phyloP scores from a whole-genome alignment of 2,888 invertebrate genomes.

The Orthosia incerta region DNA sequence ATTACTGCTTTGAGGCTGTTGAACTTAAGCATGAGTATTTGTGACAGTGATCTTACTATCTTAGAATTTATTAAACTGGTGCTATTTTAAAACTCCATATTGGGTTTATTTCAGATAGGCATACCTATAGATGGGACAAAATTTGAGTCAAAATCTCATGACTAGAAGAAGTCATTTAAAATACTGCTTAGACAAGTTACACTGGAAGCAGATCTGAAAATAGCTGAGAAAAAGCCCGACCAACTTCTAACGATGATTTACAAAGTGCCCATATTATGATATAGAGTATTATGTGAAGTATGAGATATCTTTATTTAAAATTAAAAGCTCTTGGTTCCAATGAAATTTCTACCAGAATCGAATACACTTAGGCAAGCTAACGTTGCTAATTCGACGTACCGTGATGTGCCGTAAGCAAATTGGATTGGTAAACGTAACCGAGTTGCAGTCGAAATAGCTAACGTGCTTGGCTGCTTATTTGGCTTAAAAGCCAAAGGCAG shows the following conservation, averaged over 20 bases:
- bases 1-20: constrained; percentile 71
- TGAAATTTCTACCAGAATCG: constrained; percentile 5
- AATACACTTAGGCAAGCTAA: constrained; percentile 4
- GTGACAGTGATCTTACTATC: constrained; percentile 38
- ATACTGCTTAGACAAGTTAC: neutral
- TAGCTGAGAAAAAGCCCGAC: neutral
- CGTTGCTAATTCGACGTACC: constrained; percentile 8
- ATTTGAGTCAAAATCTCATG: too few species aligned
- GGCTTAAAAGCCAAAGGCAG: neutral
- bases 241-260: too few species aligned
- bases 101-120: neutral
- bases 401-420: constrained; percentile 32
- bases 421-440: constrained; percentile 24
- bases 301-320: too few species aligned
- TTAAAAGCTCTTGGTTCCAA: neutral
- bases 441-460: constrained; percentile 13
- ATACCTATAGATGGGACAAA: neutral
- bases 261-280: too few species aligned
- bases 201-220: neutral
- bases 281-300: too few species aligned
- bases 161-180: too few species aligned
- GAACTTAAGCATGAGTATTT: constrained; percentile 39
- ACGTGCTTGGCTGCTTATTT: constrained; percentile 13
- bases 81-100: neutral
- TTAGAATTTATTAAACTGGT: neutral